Base-by-base conservation (phyloP, 2,797 vertebrate genomes). In the Clarias platycephalus region DNA sequence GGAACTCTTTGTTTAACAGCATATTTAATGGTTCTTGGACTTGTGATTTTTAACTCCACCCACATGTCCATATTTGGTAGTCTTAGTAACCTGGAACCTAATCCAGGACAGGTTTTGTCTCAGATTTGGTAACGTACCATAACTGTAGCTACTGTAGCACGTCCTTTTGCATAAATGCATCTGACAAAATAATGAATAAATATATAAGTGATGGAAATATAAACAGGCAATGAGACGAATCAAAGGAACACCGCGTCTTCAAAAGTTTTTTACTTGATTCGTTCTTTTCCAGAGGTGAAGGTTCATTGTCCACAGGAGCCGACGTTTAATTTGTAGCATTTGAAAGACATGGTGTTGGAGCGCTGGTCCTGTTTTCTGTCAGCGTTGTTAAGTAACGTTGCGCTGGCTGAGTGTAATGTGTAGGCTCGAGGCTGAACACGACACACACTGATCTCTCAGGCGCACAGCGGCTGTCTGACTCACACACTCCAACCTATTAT, bases 401-500 rank as follows among this genome's bases (percentile, higher is more conserved):
- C 53, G 67, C 83, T 83, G 71, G 67, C 81, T 75, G 83, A 86
- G 79, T 55, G 83, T 81, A 81, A 81, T 80, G 85, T 85, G 85
- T 84, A 84, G 83, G 88, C 83, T 80, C 49, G 71, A 82, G 80
- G 88, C 75, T 57, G 81, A 75, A 81, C 55, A 26, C 76, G 78
- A 74, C 83, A 83, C 72, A 79, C 83, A 85, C 84, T 83, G 78
- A 86, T 85, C 85, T 85, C 85, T 83, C 31, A 7, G 86, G 80
- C 81, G 12, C 85, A 79, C 78, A 88, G 67, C 34, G 83, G 76
- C 83, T 84, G 81, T 87, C 86, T 88, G 86, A 89, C 84, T 89
- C 88, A 89, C 76, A 83, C 87, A 82, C 87, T 85, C 81, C 76
- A 82, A 89, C 87, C 80, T 62, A 76, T 81, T 75, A 76, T 85